Percentiles rank a stretch among this genome's conserved stretches.
Evolutionary conservation across 2,113 vertebrate species (phyloP).

Genomic region (Empidonax alnorum): DNA sequence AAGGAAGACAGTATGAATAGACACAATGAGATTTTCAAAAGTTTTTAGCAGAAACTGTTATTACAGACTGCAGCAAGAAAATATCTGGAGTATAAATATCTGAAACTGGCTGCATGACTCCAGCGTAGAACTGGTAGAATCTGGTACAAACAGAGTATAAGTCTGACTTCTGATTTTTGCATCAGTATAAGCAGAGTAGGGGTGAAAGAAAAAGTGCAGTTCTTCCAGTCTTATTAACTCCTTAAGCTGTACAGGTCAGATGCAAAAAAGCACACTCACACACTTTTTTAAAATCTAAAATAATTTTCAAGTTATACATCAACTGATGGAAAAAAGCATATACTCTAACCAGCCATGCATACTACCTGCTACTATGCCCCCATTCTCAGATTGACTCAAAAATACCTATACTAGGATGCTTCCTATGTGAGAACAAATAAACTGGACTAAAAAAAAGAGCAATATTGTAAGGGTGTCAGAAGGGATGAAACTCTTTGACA

Average conservation of each 20-base stretch:
- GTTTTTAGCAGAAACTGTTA: background rate
- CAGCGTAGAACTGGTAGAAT: background rate
- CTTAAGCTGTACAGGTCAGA: background rate
- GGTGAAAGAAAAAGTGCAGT: background rate
- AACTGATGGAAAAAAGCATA: background rate
- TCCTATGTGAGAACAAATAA: background rate
- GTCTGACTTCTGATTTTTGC: background rate
- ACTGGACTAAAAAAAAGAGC: background rate
- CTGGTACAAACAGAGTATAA: background rate
- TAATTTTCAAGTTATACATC: background rate
- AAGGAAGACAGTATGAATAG: background rate
- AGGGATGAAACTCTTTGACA: background rate
- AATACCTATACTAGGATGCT: background rate
- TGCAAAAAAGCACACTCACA: background rate
- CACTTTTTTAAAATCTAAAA: background rate
- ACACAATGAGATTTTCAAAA: background rate
- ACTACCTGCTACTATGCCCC: background rate
- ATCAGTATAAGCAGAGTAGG: background rate
- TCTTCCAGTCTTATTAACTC: background rate
- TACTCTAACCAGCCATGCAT: background rate
- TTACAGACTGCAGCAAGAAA: background rate
- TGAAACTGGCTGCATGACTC: background rate
- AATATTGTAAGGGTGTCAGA: accelerated
- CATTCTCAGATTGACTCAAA: background rate
- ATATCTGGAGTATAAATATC: background rate